Evolutionary conservation across 2,888 invertebrate genomes (phyloP).

Genomic region (Scaptomyza cyrtandrae): DNA sequence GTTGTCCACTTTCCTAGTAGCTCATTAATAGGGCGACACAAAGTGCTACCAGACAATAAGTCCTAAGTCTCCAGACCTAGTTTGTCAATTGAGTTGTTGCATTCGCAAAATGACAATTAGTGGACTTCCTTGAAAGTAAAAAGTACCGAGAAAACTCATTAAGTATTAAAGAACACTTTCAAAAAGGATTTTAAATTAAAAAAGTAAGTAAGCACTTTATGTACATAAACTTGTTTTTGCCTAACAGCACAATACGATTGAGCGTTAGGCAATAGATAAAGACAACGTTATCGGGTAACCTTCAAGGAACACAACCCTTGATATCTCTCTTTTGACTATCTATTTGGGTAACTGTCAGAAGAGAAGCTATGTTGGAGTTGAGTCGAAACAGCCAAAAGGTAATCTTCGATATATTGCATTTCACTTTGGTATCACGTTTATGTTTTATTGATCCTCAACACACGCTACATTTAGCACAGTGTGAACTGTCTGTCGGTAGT

Average conservation of each 20-base stretch:
- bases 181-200: background rate
- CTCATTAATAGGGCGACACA: slow-evolving; percentile 65
- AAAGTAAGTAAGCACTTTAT: no score
- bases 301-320: slow-evolving; percentile 4
- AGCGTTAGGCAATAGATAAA: no score
- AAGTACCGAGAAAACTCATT: slow-evolving; percentile 33
- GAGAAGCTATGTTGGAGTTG: background rate
- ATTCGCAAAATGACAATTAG: slow-evolving; percentile 1
- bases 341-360: background rate
- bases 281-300: background rate
- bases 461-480: slow-evolving; percentile 74
- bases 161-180: background rate
- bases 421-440: slow-evolving; percentile 41
- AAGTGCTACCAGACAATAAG: slow-evolving; percentile 45
- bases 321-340: background rate
- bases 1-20: slow-evolving; percentile 53
- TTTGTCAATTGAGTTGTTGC: slow-evolving; percentile 36
- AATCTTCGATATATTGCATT: slow-evolving; percentile 46
- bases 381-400: slow-evolving; percentile 12
- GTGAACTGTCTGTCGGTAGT: slow-evolving; percentile 65
- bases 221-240: background rate
- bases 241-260: background rate
- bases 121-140: slow-evolving; percentile 25
- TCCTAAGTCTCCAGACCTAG: background rate
- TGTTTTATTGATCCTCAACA: slow-evolving; percentile 52